These are phyloP conservation scores for Sarcophilus harrisii DNA, from an alignment of 2,797 vertebrate genomes.

Conservation along the genomic window DNA sequence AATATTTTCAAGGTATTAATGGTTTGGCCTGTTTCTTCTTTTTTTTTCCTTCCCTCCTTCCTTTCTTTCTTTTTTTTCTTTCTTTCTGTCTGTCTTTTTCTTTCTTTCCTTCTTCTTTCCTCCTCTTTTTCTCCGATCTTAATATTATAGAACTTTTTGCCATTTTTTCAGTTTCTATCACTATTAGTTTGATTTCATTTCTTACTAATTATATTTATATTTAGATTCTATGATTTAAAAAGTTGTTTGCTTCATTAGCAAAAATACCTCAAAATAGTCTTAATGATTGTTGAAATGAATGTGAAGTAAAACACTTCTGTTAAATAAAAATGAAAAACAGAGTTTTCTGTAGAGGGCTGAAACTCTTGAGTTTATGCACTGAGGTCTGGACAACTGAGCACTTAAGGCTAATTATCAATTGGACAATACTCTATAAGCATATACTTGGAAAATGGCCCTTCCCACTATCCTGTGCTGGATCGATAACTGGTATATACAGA, in stretches of 20 bases:
- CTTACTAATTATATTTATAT: slow-evolving; percentile 52
- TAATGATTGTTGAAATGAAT: slow-evolving; percentile 32
- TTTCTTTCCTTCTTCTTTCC: too few species aligned
- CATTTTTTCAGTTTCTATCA: slow-evolving; percentile 72
- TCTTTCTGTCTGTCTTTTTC: too few species aligned
- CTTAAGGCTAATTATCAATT: too few species aligned
- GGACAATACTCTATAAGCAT: too few species aligned
- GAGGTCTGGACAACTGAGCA: too few species aligned
- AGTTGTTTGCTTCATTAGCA: slow-evolving; percentile 33
- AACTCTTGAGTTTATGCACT: too few species aligned
- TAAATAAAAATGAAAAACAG: slow-evolving; percentile 46
- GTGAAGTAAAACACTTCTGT: slow-evolving; percentile 42
- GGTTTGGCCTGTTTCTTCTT: not conserved
- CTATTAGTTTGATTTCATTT: slow-evolving; percentile 29
- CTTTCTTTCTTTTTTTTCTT: not conserved
- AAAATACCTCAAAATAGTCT: slow-evolving; percentile 47
- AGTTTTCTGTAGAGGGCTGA: slow-evolving; percentile 14
- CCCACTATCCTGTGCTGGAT: too few species aligned
- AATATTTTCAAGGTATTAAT: slow-evolving; percentile 28
- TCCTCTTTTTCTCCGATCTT: slow-evolving; percentile 11
- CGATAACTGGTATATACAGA: too few species aligned
- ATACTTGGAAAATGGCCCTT: too few species aligned
- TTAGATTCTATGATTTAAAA: slow-evolving; percentile 36
- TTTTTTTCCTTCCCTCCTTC: too few species aligned
- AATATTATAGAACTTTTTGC: slow-evolving; percentile 57